Percentiles rank a stretch among this genome's conserved stretches.
Conservation (phyloP, 2,888 invertebrate genomes). For the Glyphotaelius pellucidus region DNA sequence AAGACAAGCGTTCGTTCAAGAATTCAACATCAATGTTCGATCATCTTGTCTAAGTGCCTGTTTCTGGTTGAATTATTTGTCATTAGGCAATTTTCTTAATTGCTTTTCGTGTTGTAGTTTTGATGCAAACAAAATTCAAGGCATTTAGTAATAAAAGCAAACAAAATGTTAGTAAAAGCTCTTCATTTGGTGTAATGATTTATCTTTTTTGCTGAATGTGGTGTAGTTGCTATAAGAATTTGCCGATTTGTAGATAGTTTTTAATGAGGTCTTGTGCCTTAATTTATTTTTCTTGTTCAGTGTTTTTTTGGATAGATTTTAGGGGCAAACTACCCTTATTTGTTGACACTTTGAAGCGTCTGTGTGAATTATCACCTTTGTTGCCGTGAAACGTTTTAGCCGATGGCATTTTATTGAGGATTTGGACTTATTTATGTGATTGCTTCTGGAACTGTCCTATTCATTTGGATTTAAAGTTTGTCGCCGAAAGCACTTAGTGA, state of each 20-base stretch:
- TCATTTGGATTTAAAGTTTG: neutral
- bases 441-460: neutral
- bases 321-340: slow-evolving; percentile 5
- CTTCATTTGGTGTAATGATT: neutral
- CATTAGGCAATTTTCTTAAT: neutral
- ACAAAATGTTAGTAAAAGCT: neutral
- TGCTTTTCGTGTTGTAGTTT: neutral
- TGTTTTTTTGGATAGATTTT: neutral
- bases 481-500: neutral
- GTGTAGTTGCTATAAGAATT: neutral
- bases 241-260: neutral
- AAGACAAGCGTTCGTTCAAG: neutral
- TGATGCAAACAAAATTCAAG: neutral
- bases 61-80: neutral
- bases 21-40: neutral
- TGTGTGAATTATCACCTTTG: neutral
- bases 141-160: too few relatives aligned
- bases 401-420: neutral
- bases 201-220: neutral
- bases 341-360: slow-evolving; percentile 41
- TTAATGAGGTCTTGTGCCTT: slow-evolving; percentile 5
- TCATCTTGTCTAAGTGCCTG: neutral
- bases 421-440: neutral
- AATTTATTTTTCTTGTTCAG: slow-evolving; percentile 12
- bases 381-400: slow-evolving; percentile 15